phyloP scores from a whole-genome alignment of 2,888 invertebrate species.

The Lasioglossum zephyrum region DNA sequence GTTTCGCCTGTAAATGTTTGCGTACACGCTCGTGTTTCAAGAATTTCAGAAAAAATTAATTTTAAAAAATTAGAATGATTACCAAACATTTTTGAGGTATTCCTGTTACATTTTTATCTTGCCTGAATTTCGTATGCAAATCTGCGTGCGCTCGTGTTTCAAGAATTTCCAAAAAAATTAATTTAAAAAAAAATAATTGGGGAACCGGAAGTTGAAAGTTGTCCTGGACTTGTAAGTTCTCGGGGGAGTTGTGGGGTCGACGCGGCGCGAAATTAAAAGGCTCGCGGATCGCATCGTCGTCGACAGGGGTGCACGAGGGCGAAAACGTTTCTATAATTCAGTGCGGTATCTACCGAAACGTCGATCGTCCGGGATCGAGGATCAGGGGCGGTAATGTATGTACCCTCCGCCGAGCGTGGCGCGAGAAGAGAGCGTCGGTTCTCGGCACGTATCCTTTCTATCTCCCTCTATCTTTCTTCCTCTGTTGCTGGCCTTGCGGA shows the following conservation, averaged over 20 bases:
- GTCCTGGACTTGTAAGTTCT: not conserved
- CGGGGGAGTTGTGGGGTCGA: too few relatives aligned
- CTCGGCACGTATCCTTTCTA: slow-evolving; percentile 57
- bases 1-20: too few relatives aligned
- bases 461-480: slow-evolving; percentile 19
- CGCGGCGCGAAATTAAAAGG: slow-evolving; percentile 76
- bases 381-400: slow-evolving; percentile 82
- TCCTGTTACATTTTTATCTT: too few relatives aligned
- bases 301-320: slow-evolving; percentile 39
- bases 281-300: slow-evolving; percentile 41
- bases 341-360: slow-evolving; percentile 70
- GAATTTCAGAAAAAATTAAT: too few relatives aligned
- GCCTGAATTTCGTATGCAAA: too few relatives aligned
- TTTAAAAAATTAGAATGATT: too few relatives aligned
- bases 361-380: slow-evolving; percentile 72
- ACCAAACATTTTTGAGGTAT: not conserved
- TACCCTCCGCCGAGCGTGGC: slow-evolving; percentile 76
- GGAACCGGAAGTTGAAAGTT: not conserved
- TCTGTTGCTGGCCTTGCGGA: slow-evolving; percentile 35
- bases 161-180: too few relatives aligned
- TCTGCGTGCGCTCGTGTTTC: not conserved
- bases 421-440: slow-evolving; percentile 48
- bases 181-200: not conserved
- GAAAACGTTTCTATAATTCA: slow-evolving; percentile 81
- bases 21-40: not conserved